phyloP scores from a whole-genome alignment of 2,797 vertebrate species.

The Onychomys torridus region DNA sequence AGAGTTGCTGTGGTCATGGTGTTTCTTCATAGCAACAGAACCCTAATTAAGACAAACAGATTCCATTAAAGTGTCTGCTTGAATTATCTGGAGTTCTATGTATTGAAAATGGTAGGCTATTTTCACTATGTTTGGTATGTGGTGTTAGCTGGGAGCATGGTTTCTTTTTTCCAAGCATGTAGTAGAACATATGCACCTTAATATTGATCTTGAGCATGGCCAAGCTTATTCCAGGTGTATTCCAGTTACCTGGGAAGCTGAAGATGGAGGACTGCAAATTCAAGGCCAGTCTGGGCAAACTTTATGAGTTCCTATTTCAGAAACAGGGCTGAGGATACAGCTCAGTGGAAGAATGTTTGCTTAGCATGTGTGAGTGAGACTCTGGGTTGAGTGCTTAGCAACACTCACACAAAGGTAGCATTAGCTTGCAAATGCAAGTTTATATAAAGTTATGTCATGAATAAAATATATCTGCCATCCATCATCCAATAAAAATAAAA shows the following conservation, averaged over 20 bases:
- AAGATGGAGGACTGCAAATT: not conserved
- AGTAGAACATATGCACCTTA: not conserved
- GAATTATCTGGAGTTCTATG: not conserved
- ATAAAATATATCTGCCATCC: conserved; percentile 50
- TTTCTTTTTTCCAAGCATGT: conserved; percentile 66
- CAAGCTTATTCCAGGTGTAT: not conserved
- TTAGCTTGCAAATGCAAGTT: conserved; percentile 69
- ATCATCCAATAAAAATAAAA: conserved; percentile 62
- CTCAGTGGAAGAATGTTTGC: too few species aligned
- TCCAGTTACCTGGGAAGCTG: not conserved
- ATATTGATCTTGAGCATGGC: not conserved
- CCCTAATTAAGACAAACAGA: not conserved
- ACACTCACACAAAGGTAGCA: conserved; percentile 24
- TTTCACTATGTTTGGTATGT: conserved; percentile 2
- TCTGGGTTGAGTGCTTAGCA: not conserved
- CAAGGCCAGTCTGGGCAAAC: not conserved
- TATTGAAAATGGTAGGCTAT: not conserved
- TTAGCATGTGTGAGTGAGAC: not conserved
- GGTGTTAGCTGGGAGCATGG: conserved; percentile 48
- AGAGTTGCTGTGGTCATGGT: too few species aligned
- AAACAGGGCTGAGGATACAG: not conserved
- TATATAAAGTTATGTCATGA: conserved; percentile 69
- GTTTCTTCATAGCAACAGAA: too few species aligned
- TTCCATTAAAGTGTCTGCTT: not conserved
- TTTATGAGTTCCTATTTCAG: not conserved